Base-by-base conservation (phyloP, 2,888 invertebrate genomes). In the Nasonovia ribisnigri region DNA sequence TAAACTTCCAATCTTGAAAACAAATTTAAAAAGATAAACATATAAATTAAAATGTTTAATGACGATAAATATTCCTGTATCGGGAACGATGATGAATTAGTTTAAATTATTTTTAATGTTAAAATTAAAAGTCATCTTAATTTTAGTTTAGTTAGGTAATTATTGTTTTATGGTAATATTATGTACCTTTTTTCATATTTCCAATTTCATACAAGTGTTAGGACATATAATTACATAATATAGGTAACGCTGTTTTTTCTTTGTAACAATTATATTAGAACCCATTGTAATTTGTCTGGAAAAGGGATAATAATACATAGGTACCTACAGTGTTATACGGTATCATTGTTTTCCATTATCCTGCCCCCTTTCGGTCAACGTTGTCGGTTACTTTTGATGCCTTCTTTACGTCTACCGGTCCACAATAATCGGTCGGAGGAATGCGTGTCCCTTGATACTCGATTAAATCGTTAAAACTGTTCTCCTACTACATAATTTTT, bases 381-480 rank as follows among this genome's bases (percentile, higher is more conserved):
- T 87, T 86, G 90, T 90, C 87, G 93, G 90, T 90, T 90, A 87
- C 93, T 93, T 90, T 90, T 90, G 48, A 90, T 43, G 86, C 60
- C 90, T 84, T 20, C 89, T 88, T 91, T 36, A n/a, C 11, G 77
- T 43, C 43, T 92, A 60, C 86, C 93, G 51, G 89, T 88, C n/a
- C 43, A 84, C 84, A 54, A 89, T 90, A 93, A 93, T 90, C 90
- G 86, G 90, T 86, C 93, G 93, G 90, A n/a, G 86, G 93, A 93
- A 93, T 93, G 93, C 90, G 60, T 86, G 86, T 93, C 93, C 48
- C 93, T 93, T 90, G 93, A 67, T 86, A 93, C 51, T 90, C 90
- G 90, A 93, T 93, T 93, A 93, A 90, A 90, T 86, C 93, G 93
- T 93, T 93, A 60, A 90, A 90, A 90, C 90, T 67, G 86, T 90